A percentile compares a stretch with the other conserved stretches of the same genome.
Conservation (phyloP, 2,113 vertebrate species). For the Murina feae region DNA sequence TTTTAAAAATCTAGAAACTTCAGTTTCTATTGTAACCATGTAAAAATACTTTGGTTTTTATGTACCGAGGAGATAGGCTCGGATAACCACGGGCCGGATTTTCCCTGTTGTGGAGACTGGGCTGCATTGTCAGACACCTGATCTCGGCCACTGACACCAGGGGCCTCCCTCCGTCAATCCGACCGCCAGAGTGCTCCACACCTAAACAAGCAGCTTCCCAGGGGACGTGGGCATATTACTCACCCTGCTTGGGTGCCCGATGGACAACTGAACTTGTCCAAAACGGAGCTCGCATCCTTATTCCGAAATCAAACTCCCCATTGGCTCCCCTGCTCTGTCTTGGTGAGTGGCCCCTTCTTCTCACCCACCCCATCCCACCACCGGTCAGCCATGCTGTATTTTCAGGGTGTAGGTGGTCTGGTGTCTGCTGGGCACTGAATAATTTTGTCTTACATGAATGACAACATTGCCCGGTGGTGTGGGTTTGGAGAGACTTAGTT, state of each 20-base stretch:
- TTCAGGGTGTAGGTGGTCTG: background rate
- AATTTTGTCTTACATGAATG: background rate
- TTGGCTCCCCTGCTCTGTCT: background rate
- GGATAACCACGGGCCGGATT: background rate
- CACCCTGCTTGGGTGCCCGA: background rate
- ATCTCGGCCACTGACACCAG: background rate
- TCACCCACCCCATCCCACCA: no score
- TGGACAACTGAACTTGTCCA: background rate
- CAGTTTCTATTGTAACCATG: background rate
- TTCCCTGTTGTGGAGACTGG: background rate
- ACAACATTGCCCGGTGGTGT: background rate
- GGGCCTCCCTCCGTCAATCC: background rate
- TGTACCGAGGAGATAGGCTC: background rate
- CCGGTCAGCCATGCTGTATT: background rate
- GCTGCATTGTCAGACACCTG: background rate
- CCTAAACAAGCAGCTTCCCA: background rate
- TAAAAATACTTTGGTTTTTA: background rate
- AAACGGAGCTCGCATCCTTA: background rate
- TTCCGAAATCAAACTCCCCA: background rate
- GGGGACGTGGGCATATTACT: background rate
- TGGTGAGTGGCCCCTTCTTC: background rate
- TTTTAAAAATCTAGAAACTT: no score
- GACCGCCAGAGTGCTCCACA: background rate
- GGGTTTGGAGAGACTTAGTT: background rate
- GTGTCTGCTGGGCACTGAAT: background rate